Base-by-base conservation (phyloP, 2,797 vertebrate species). In the Sebastes kiyomatsui region DNA sequence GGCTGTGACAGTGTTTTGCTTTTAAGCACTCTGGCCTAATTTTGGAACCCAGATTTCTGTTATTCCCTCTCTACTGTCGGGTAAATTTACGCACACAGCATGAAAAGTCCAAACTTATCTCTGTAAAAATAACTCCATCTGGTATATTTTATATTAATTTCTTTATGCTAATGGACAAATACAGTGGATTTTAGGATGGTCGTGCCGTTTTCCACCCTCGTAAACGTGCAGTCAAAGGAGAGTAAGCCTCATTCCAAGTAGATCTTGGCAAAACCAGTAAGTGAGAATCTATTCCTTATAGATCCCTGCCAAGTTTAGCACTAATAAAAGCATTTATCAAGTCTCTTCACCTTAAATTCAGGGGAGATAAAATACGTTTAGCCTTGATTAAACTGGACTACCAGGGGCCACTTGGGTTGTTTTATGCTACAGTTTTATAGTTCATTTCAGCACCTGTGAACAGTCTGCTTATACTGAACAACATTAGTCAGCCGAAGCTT, bases 21-120 rank as follows among this genome's bases (percentile, higher is more conserved):
- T 89, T 91, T 58, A 83, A 85, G 82, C 80, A 84, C 82, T 80
- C 64, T 90, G 79, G 86, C 74, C 87, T 90, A 65, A 72, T 90
- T 92, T 85, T 30, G 5, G 27, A 75, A 77, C 60, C 65, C 55
- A 81, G 32, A 77, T 83, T 88, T 77, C 12, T 70, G 38, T 88
- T 86, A 27, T 69, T 49, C 0, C 23, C 69, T 72, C 72, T 77
- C 61, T 49, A 30, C 84, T 87, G 87, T 88, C 65, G 71, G 81
- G 76, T 83, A 80, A 58, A 88, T 88, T 82, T 82, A 82, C 23
- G 33, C 80, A 72, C 79, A 11, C 69, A 16, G 80, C 78, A 72
- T 84, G 86, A 87, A 67, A 81, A 75, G 42, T 83, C 84, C 71
- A 89, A 86, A 78, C 88, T 64, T 77, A 81, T 85, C 80, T 52